Conservation (phyloP, 2,888 invertebrate genomes). For the Scaptomyza parva region DNA sequence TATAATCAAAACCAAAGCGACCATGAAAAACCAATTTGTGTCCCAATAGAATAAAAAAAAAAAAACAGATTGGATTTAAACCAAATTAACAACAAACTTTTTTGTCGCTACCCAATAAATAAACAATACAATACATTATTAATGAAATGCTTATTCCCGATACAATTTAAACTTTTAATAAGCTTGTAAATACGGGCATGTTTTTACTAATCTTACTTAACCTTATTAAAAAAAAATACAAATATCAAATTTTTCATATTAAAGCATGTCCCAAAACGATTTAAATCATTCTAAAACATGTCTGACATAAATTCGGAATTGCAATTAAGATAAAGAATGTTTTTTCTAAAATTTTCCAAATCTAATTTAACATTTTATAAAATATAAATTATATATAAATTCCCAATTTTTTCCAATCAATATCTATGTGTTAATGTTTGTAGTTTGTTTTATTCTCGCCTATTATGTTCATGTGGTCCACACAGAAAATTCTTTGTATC, state of each 20-base stretch:
- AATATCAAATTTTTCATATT: not conserved
- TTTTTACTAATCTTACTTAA: conserved; percentile 8
- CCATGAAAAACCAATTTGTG: not conserved
- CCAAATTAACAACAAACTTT: not conserved
- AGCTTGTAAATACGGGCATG: conserved; percentile 23
- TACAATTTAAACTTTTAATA: not conserved
- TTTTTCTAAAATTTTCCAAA: not conserved
- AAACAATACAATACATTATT: conserved; percentile 1
- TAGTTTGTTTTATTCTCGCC: conserved; percentile 59
- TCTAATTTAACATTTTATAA: conserved; percentile 6
- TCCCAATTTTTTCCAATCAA: conserved; percentile 12
- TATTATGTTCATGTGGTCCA: conserved; percentile 45
- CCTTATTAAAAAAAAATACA: not conserved
- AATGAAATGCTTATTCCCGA: not conserved
- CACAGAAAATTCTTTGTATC: conserved; percentile 26
- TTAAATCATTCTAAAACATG: not conserved
- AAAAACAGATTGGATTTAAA: not conserved
- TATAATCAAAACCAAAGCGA: not conserved
- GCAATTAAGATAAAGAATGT: not conserved
- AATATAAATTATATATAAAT: no score
- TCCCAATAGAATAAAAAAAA: not conserved
- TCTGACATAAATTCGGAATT: not conserved
- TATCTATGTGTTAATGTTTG: conserved; percentile 64
- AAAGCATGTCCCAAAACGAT: conserved; percentile 18
- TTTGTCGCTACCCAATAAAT: not conserved